phyloP scores from a whole-genome alignment of 2,888 invertebrate genomes.

The Pterostichus niger region DNA sequence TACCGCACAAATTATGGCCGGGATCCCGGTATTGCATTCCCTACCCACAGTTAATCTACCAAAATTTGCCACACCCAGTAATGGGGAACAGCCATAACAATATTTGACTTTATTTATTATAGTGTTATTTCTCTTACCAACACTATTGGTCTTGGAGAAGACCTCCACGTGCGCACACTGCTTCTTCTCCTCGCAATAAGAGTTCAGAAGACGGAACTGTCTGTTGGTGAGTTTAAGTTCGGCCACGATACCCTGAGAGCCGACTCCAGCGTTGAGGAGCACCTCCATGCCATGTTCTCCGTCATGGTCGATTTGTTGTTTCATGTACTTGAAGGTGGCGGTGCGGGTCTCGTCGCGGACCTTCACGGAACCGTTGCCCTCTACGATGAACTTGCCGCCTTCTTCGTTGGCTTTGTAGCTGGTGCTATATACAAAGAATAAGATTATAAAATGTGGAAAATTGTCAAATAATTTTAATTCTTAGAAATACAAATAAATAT shows the following conservation, averaged over 20 bases:
- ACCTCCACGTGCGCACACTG: constrained; percentile 88
- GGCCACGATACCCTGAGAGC: constrained; percentile 84
- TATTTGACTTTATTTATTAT: too few species aligned
- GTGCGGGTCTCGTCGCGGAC: constrained; percentile 84
- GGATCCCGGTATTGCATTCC: too few species aligned
- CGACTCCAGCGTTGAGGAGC: constrained; percentile 84
- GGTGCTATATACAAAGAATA: constrained; percentile 76
- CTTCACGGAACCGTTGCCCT: constrained; percentile 87
- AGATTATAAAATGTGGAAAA: too few species aligned
- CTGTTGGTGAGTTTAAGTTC: constrained; percentile 86
- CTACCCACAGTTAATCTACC: too few species aligned
- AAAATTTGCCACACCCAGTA: too few species aligned
- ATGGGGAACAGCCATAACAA: too few species aligned
- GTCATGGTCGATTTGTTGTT: constrained; percentile 80
- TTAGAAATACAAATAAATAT: too few species aligned
- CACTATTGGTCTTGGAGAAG: constrained; percentile 79
- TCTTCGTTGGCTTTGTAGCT: constrained; percentile 86
- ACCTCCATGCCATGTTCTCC: constrained; percentile 85
- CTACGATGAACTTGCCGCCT: constrained; percentile 85
- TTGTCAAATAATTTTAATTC: too few species aligned
- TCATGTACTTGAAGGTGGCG: constrained; percentile 87
- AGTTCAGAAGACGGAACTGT: constrained; percentile 84
- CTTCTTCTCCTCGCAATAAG: constrained; percentile 89
- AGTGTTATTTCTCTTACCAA: constrained; percentile 72
- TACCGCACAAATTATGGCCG: too few species aligned